A percentile compares a stretch with the other conserved stretches of the same genome.
These are phyloP conservation scores for Eunapius fragilis DNA, from an alignment of 37 sponge, comb jelly and placozoan species.

Conservation along the genomic window DNA sequence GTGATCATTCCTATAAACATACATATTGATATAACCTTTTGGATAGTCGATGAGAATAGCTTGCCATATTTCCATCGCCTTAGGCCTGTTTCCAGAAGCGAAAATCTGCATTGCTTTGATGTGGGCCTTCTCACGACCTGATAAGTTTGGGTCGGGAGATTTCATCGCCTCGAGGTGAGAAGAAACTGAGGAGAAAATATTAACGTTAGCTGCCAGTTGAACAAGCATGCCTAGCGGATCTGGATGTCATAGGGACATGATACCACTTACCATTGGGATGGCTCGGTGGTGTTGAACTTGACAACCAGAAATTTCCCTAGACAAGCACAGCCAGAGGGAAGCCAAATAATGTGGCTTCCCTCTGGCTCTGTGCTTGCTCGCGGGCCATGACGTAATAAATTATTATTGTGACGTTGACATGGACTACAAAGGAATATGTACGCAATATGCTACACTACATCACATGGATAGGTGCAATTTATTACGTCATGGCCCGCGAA, in stretches of 20 bases:
- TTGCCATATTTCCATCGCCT: conserved; percentile 9
- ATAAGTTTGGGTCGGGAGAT: neutral
- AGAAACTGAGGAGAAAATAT: conserved; percentile 3
- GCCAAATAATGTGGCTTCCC: no score
- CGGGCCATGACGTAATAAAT: no score
- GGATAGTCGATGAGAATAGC: conserved; percentile 53
- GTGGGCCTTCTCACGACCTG: conserved; percentile 40
- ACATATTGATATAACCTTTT: conserved; percentile 19
- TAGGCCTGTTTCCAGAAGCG: conserved; percentile 39
- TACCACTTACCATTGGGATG: conserved; percentile 4
- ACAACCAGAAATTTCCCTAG: conserved; percentile 5
- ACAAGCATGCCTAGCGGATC: no score
- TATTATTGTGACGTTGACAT: no score
- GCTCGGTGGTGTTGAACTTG: neutral
- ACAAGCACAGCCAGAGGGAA: neutral
- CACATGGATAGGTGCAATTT: no score
- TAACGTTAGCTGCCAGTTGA: neutral
- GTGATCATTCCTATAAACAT: no score
- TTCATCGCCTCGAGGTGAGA: conserved; percentile 33
- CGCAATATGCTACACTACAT: no score
- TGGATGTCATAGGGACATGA: neutral
- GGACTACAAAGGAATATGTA: no score
- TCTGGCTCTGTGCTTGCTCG: no score
- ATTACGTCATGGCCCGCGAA: no score
- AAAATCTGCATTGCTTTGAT: conserved; percentile 32